phyloP scores from a whole-genome alignment of 2,888 invertebrate genomes.

The Drosophila bunnanda region DNA sequence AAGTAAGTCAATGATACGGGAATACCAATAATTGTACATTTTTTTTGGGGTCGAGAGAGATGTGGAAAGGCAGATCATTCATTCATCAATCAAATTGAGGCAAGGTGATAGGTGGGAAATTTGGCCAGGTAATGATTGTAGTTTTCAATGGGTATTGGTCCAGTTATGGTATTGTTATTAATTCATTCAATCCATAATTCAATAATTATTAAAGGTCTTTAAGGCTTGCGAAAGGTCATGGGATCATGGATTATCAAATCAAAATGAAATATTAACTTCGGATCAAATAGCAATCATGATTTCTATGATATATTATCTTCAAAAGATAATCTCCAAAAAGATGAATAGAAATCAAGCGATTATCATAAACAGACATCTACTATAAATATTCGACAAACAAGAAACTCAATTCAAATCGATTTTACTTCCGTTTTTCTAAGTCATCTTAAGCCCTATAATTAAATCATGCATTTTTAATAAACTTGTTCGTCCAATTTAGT shows the following conservation, averaged over 20 bases:
- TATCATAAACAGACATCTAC: not conserved
- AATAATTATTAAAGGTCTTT: not conserved
- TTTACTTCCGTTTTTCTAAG: conserved; percentile 5
- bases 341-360: conserved; percentile 3
- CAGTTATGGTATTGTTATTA: conserved; percentile 12
- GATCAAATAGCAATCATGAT: not conserved
- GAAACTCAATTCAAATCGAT: not conserved
- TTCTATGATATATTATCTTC: conserved; percentile 19
- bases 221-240: conserved; percentile 12
- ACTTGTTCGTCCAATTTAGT: not conserved
- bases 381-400: not conserved
- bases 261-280: conserved; percentile 2
- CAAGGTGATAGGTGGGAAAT: not conserved
- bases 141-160: conserved; percentile 10
- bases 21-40: conserved; percentile 24
- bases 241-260: conserved; percentile 1
- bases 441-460: not conserved
- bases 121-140: no score
- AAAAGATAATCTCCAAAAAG: not conserved
- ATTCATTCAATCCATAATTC: conserved; percentile 1
- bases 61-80: conserved; percentile 14
- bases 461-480: not conserved
- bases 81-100: conserved; percentile 59
- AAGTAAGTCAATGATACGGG: conserved; percentile 54
- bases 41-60: conserved; percentile 30